Evolutionary conservation across 2,888 invertebrate species (phyloP).

Genomic region (Blastobasis lacticolella): DNA sequence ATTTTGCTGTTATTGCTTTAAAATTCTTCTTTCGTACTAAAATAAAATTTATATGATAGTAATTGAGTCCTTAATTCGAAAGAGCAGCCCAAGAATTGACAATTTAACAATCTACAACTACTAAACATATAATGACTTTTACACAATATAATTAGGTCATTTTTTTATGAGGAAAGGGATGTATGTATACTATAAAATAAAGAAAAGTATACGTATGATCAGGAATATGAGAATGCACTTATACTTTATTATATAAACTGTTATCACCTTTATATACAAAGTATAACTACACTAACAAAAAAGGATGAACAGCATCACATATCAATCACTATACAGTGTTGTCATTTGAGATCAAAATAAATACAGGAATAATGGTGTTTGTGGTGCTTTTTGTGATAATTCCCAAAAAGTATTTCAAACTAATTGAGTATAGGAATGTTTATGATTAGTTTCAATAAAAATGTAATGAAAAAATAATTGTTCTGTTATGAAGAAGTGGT

Average conservation of each 20-base stretch:
- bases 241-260: too few species aligned
- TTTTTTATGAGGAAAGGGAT: too few species aligned
- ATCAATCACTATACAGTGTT: constrained; percentile 22
- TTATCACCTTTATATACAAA: not conserved
- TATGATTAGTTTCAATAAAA: not conserved
- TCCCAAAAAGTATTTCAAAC: not conserved
- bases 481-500: constrained; percentile 1
- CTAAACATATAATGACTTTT: too few species aligned
- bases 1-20: constrained; percentile 51
- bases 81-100: constrained; percentile 65
- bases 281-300: constrained; percentile 12
- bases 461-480: constrained; percentile 9
- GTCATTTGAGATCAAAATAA: constrained; percentile 41
- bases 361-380: constrained; percentile 16
- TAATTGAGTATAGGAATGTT: constrained; percentile 3
- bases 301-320: constrained; percentile 14
- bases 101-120: constrained; percentile 20
- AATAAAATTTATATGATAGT: constrained; percentile 47
- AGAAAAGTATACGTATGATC: too few species aligned
- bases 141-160: too few species aligned
- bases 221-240: too few species aligned
- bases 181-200: too few species aligned
- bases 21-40: constrained; percentile 47
- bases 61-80: constrained; percentile 53
- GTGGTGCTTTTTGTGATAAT: not conserved